Evolutionary conservation across 2,797 vertebrate species (phyloP).

Genomic region (Coregonus suidteri): DNA sequence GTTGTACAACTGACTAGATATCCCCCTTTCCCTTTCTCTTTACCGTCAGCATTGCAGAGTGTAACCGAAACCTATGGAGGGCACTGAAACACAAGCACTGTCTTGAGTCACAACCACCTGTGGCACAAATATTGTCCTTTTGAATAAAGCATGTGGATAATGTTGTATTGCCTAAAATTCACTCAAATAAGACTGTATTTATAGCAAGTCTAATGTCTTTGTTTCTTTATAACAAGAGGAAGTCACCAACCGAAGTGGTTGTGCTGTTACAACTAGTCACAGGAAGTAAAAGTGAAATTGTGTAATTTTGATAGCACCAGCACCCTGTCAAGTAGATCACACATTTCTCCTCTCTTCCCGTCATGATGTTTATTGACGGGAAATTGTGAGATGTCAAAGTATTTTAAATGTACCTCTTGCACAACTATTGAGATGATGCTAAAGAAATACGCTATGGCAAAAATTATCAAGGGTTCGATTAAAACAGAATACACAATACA

Average conservation of each 20-base stretch:
- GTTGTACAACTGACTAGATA: too few relatives aligned
- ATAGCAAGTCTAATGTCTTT: not conserved
- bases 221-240: not conserved
- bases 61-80: not conserved
- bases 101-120: not conserved
- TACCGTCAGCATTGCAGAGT: not conserved
- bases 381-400: constrained; percentile 9
- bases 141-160: not conserved
- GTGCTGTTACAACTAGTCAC: not conserved
- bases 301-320: not conserved
- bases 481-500: not conserved
- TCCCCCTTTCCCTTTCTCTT: not conserved
- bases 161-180: not conserved
- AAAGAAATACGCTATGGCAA: not conserved
- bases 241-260: not conserved
- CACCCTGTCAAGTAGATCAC: not conserved
- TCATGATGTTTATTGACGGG: constrained; percentile 9
- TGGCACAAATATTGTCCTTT: too few relatives aligned
- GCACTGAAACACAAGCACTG: not conserved
- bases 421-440: not conserved
- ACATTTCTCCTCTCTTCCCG: not conserved
- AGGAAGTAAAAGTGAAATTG: not conserved
- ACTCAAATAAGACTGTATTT: not conserved
- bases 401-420: not conserved
- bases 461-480: not conserved